Base-by-base conservation (phyloP, 2,888 invertebrate species). In the Alcis repandata region DNA sequence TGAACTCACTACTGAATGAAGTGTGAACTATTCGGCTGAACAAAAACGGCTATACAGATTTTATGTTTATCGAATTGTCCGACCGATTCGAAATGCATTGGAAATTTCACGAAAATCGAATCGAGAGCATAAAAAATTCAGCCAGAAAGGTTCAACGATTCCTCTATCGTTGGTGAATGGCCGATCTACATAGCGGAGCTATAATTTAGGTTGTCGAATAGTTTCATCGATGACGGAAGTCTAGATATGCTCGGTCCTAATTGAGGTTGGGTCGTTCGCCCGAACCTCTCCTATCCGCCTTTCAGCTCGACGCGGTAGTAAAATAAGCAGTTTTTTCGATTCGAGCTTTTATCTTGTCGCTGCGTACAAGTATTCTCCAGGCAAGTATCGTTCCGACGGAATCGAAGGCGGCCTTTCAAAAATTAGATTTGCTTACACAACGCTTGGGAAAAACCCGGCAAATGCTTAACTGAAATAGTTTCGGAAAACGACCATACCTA, bases 301-400 rank as follows among this genome's bases (percentile, higher is more conserved):
- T 83, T 82, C 84, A 85, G 84, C 84, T 85, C 83, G 72, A 76
- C 76, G 78, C 78, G 76, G 83, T 84, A 88, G 91, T 91, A 90
- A 92, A 92, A 91, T 92, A 91, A 92, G 90, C 91, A 91, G 91
- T 92, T 91, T 89, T 90, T 89, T 87, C 87, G 87, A 90, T 89
- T 90, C 85, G 75, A 83, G 85, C 85, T 86, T 90, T 89, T 90
- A 88, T 88, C 86, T 84, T 86, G 87, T 87, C 89, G 84, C 86
- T 89, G 85, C 87, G 87, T 89, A 88, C 15, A 4, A 15, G 41
- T 15, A 36, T 36, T 40, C 9, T 27, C 0, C 8, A 79, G 80
- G 80, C 85, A 82, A 82, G 82, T 79, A 84, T 84, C 82, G 85
- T 85, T 85, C 78, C 72, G 78, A 80, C 82, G 74, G 85, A 87